Conservation (phyloP, 2,888 invertebrate genomes). For the Leptopilina drosophilae region DNA sequence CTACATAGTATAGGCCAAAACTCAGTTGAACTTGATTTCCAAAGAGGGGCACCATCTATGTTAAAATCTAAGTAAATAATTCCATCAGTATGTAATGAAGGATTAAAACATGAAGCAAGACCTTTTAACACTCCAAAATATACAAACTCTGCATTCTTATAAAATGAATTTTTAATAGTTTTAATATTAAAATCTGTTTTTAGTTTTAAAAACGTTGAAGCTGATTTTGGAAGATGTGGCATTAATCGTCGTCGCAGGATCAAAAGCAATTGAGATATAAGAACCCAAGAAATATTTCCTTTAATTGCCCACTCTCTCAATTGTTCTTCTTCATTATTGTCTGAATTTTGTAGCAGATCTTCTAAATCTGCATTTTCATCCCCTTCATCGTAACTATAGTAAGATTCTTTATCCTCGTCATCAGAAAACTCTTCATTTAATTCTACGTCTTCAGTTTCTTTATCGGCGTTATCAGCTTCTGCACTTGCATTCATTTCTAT, state of each 20-base stretch:
- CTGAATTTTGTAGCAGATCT: not conserved
- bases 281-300: not conserved
- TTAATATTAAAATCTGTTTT: not conserved
- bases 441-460: not conserved
- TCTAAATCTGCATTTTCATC: slow-evolving; percentile 1
- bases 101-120: not conserved
- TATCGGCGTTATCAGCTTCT: not conserved
- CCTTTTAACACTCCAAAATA: not conserved
- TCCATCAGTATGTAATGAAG: not conserved
- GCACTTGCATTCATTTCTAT: not conserved
- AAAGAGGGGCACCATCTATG: not conserved
- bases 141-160: not conserved
- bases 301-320: not conserved
- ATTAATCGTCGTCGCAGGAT: slow-evolving; percentile 14
- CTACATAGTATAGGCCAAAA: not conserved
- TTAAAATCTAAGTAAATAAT: not conserved
- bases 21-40: not conserved
- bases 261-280: not conserved
- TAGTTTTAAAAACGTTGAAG: not conserved
- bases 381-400: not conserved
- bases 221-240: not conserved
- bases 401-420: not conserved
- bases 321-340: not conserved
- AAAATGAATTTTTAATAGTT: not conserved
- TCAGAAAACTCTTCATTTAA: not conserved